A percentile compares a stretch with the other conserved stretches of the same genome.
phyloP scores from a whole-genome alignment of 2,797 vertebrate species.

The Peromyscus melanophrys region DNA sequence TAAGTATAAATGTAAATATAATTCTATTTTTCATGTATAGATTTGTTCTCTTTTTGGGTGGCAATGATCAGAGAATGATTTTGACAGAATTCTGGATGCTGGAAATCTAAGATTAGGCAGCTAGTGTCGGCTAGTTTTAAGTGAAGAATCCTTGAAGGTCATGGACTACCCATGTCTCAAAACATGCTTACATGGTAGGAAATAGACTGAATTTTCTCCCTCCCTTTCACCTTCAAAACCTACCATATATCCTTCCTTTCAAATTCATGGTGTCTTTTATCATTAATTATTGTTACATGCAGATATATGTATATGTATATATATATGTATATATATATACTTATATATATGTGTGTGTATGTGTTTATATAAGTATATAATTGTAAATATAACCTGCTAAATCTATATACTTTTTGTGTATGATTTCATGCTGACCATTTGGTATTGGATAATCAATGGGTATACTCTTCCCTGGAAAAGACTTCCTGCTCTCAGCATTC shows the following conservation, averaged over 20 bases:
- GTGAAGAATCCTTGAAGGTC: neutral
- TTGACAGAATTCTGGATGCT: neutral
- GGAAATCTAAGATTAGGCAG: neutral
- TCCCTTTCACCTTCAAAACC: neutral
- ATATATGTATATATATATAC: no score
- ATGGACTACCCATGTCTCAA: neutral
- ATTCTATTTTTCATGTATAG: neutral
- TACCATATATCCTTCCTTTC: neutral
- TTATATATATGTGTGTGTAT: neutral
- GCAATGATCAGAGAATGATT: neutral
- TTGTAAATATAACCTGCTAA: neutral
- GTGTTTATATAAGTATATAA: neutral
- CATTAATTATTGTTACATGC: neutral
- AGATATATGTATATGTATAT: neutral
- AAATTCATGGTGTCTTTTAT: neutral
- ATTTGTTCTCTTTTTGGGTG: neutral
- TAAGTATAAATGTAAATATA: neutral
- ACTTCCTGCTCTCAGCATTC: no score
- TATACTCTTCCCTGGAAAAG: neutral
- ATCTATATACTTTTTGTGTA: neutral
- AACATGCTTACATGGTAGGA: neutral
- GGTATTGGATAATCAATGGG: neutral
- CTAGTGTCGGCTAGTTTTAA: neutral
- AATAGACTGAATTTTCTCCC: neutral
- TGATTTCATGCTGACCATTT: neutral